Evolutionary conservation across 2,113 vertebrate species (phyloP).

Genomic region (Aphelocoma coerulescens): DNA sequence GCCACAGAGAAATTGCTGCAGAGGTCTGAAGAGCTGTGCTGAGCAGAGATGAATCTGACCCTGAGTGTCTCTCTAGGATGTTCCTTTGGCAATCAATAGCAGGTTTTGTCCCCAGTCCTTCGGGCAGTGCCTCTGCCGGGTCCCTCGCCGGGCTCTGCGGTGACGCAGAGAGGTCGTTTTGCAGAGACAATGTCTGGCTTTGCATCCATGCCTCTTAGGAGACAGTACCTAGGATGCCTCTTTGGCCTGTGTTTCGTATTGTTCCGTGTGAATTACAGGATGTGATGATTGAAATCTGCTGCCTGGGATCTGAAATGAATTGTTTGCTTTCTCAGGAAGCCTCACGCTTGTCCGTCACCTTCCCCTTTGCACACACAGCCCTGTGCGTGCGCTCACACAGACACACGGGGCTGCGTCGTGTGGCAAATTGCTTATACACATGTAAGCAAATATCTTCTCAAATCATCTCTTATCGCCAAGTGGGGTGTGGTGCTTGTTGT

Average conservation of each 20-base stretch:
- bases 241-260: slow-evolving; percentile 29
- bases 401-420: slow-evolving; percentile 58
- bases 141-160: not conserved
- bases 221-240: not conserved
- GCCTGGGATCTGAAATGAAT: slow-evolving; percentile 40
- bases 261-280: slow-evolving; percentile 66
- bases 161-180: not conserved
- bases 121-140: not conserved
- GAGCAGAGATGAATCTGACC: not conserved
- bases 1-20: not conserved
- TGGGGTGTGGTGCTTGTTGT: slow-evolving; percentile 78
- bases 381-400: slow-evolving; percentile 6
- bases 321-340: slow-evolving; percentile 35
- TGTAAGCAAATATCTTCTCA: slow-evolving; percentile 91
- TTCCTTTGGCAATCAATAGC: not conserved
- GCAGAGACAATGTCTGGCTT: not conserved
- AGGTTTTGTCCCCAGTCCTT: not conserved
- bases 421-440: slow-evolving; percentile 84
- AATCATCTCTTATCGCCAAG: slow-evolving; percentile 91
- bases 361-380: slow-evolving; percentile 35
- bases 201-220: not conserved
- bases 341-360: not conserved
- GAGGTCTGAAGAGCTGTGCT: not conserved
- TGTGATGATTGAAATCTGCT: slow-evolving; percentile 72
- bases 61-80: not conserved